phyloP scores from a whole-genome alignment of 1,140 invertebrate species.

The Brachystomella parvula region DNA sequence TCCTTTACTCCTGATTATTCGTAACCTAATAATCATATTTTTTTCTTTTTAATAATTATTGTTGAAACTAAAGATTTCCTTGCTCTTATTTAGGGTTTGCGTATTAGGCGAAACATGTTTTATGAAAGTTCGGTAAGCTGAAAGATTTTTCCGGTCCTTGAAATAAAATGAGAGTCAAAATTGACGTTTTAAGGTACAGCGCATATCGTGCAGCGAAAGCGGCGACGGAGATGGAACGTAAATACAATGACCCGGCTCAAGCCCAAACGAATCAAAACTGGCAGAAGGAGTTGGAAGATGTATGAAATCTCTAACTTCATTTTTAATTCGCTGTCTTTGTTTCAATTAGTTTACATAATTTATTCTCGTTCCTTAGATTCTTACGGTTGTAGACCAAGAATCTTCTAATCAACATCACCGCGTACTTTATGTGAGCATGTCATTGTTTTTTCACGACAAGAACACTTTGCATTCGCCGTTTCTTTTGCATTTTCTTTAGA shows the following conservation, averaged over 20 bases:
- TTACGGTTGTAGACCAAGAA: slow-evolving; percentile 4
- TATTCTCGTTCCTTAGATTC: slow-evolving; percentile 6
- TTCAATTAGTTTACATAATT: neutral
- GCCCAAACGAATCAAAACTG: slow-evolving; percentile 23
- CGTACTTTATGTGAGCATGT: neutral
- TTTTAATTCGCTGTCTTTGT: neutral
- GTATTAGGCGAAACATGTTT: slow-evolving; percentile 28
- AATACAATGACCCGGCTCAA: slow-evolving; percentile 21
- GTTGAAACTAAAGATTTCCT: neutral
- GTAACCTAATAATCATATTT: neutral
- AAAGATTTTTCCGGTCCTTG: too few relatives aligned
- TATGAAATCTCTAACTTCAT: neutral
- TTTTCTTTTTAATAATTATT: neutral
- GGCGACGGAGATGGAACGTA: slow-evolving; percentile 29
- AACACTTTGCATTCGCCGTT: too few relatives aligned
- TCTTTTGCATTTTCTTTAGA: too few relatives aligned
- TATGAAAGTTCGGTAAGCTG: slow-evolving; percentile 16
- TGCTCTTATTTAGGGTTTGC: slow-evolving; percentile 14
- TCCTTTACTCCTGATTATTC: slow-evolving; percentile 11
- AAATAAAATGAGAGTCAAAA: too few relatives aligned
- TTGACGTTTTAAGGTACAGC: too few relatives aligned
- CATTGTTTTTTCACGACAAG: too few relatives aligned
- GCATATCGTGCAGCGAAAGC: slow-evolving; percentile 26
- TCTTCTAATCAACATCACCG: neutral
- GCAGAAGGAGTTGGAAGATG: slow-evolving; percentile 34